Evolutionary conservation across 30 jellyfish, hydroid and myxozoan species (phyloP).

Genomic region (Aurelia sp.): DNA sequence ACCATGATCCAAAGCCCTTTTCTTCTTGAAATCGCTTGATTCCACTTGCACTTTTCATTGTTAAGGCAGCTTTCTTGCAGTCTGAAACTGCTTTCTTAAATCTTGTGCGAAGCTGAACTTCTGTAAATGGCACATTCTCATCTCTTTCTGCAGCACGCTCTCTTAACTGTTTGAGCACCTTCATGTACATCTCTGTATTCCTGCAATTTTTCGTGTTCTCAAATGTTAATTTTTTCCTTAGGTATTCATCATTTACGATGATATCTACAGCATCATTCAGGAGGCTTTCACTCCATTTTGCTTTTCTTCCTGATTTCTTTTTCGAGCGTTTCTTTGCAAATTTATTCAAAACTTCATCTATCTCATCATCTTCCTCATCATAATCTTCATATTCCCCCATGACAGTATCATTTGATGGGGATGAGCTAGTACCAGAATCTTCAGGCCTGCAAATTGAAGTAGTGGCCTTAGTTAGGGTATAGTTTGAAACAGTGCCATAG

Average conservation of each 20-base stretch:
- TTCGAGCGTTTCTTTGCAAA: not conserved
- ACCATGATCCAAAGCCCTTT: conserved; percentile 31
- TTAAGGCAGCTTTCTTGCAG: conserved; percentile 53
- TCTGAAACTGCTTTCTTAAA: conserved; percentile 26
- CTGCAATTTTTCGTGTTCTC: conserved; percentile 26
- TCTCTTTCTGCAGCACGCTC: conserved; percentile 31
- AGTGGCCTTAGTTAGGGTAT: not conserved
- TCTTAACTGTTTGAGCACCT: conserved; percentile 2
- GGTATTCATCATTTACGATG: conserved; percentile 11
- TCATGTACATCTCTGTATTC: conserved; percentile 22
- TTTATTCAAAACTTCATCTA: not conserved
- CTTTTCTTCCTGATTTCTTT: conserved; percentile 13
- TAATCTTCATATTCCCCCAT: not conserved
- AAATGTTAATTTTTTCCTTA: conserved; percentile 18
- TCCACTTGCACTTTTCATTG: conserved; percentile 39
- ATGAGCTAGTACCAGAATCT: conserved; percentile 4
- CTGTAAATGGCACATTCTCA: conserved; percentile 15
- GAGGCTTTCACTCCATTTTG: conserved; percentile 35
- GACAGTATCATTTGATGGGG: not conserved
- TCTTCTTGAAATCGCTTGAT: conserved; percentile 34
- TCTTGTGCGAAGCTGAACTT: conserved; percentile 21
- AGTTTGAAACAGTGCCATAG: no score
- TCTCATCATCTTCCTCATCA: conserved; percentile 13
- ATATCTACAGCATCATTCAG: conserved; percentile 29
- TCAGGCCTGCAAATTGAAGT: conserved; percentile 1